Percentiles rank a stretch among this genome's conserved stretches.
phyloP scores from a whole-genome alignment of 2,797 vertebrate genomes.

The Gastrophryne carolinensis region DNA sequence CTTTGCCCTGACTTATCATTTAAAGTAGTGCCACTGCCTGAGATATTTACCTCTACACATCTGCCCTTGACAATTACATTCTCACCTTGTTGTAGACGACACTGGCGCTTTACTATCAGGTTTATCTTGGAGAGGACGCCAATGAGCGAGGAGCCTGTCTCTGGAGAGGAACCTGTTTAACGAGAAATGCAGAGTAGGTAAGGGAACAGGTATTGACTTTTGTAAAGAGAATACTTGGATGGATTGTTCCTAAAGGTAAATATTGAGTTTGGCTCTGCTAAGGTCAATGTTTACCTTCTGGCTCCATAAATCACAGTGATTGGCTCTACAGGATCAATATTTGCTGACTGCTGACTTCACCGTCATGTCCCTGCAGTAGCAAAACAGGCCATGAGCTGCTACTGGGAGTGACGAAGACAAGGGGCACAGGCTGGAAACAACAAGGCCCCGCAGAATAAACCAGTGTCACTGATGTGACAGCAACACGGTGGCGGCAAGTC shows the following conservation, averaged over 20 bases:
- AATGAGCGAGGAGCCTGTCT: slow-evolving; percentile 8
- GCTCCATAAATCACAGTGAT: slow-evolving; percentile 53
- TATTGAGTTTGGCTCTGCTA: slow-evolving; percentile 53
- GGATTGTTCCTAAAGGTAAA: slow-evolving; percentile 54
- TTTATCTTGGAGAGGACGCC: background rate
- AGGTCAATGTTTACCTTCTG: slow-evolving; percentile 54
- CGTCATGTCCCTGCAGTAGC: slow-evolving; percentile 49
- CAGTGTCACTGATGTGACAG: background rate
- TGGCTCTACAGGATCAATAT: slow-evolving; percentile 52
- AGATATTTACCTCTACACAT: background rate
- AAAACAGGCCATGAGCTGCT: slow-evolving; percentile 34
- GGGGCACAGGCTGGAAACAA: background rate
- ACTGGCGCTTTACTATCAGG: background rate
- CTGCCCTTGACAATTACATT: background rate
- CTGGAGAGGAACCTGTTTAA: slow-evolving; percentile 50
- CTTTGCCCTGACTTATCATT: too few species aligned
- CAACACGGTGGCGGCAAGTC: background rate
- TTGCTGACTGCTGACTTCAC: slow-evolving; percentile 52
- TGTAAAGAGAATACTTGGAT: slow-evolving; percentile 51
- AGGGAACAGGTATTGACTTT: slow-evolving; percentile 51
- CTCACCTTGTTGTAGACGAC: background rate
- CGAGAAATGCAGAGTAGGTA: slow-evolving; percentile 52
- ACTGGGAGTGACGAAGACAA: slow-evolving; percentile 1
- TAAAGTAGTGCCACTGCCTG: too few species aligned
- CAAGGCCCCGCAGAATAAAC: background rate